Evolutionary conservation across 2,797 vertebrate genomes (phyloP).

Genomic region (Kryptolebias ocellatus): DNA sequence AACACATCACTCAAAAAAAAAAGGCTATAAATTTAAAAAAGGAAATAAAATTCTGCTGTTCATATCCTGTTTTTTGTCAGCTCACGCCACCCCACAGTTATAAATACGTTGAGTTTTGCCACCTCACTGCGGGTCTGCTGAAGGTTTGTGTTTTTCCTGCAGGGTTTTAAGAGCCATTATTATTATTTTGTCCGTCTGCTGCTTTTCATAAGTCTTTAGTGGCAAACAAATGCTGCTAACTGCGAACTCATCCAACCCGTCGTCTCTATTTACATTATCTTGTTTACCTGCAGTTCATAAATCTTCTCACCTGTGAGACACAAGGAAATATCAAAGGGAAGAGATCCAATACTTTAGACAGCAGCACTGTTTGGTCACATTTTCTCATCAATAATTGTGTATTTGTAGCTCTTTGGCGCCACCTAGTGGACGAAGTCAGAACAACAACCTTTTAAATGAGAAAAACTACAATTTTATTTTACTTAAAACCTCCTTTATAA

Average conservation of each 20-base stretch:
- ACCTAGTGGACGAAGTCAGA: constrained; percentile 40
- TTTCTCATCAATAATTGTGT: background rate
- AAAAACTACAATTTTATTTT: too few species aligned
- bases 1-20: background rate
- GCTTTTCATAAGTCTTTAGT: constrained; percentile 5
- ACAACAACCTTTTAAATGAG: background rate
- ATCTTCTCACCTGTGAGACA: background rate
- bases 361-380: background rate
- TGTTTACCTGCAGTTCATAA: background rate
- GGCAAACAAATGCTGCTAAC: background rate
- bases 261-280: background rate
- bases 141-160: background rate
- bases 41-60: background rate
- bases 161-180: background rate
- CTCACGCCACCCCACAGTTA: background rate
- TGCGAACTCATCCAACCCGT: background rate
- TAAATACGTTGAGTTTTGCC: background rate
- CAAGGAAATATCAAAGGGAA: background rate
- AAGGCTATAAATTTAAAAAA: background rate
- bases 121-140: background rate
- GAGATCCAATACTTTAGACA: background rate
- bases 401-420: constrained; percentile 19
- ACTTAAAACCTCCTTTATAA: too few species aligned
- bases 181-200: background rate
- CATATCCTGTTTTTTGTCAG: constrained; percentile 8